These are phyloP conservation scores for Xenopus laevis DNA, from an alignment of 2,113 vertebrate species.

Conservation along the genomic window DNA sequence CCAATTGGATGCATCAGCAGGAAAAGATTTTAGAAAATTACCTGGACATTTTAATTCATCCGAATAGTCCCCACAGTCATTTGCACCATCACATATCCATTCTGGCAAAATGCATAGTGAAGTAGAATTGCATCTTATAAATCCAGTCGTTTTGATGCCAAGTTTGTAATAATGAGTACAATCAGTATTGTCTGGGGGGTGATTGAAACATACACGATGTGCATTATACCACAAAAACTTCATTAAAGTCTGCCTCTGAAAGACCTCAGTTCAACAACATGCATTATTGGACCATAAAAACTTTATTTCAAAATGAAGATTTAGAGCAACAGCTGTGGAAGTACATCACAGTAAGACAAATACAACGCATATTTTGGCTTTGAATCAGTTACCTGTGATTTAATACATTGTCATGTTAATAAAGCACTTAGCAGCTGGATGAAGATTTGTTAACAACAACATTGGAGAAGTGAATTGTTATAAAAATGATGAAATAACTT, in stretches of 20 bases:
- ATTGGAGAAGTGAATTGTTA: too few species aligned
- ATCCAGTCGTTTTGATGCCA: constrained; percentile 85
- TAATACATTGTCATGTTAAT: too few species aligned
- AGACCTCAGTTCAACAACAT: neutral
- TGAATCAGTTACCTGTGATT: neutral
- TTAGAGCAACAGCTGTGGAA: neutral
- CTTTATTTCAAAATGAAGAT: neutral
- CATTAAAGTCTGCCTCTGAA: neutral
- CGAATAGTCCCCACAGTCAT: constrained; percentile 94
- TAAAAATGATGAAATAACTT: too few species aligned
- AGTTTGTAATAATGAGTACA: constrained; percentile 92
- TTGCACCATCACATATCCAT: constrained; percentile 95
- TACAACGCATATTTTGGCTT: neutral
- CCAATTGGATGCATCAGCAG: constrained; percentile 7
- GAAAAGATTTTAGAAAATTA: constrained; percentile 61
- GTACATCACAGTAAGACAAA: neutral
- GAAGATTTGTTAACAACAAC: too few species aligned
- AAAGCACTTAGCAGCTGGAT: too few species aligned
- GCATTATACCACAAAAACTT: constrained; percentile 3
- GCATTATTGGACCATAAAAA: neutral
- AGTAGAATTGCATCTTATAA: constrained; percentile 92
- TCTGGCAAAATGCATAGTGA: constrained; percentile 89
- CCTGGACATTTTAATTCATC: constrained; percentile 94
- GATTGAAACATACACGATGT: constrained; percentile 6
- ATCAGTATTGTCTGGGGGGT: constrained; percentile 77